phyloP scores from a whole-genome alignment of 2,797 vertebrate genomes.

The Pagetopsis macropterus region DNA sequence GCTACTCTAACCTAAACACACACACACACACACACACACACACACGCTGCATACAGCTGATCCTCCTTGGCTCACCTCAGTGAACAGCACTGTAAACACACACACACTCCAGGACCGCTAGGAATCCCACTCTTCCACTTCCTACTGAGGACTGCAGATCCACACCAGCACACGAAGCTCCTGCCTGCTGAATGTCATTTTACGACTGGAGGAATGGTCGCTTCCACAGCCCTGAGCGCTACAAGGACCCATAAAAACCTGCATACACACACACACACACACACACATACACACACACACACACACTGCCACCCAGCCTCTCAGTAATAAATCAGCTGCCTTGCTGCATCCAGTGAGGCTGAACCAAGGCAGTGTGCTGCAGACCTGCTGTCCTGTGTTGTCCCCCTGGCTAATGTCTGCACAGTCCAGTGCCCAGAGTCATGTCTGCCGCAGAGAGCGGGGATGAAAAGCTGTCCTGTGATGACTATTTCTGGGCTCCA shows the following conservation, averaged over 20 bases:
- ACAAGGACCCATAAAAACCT: conserved; percentile 75
- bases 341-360: conserved; percentile 74
- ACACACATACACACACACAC: background rate
- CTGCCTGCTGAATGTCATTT: conserved; percentile 81
- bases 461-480: conserved; percentile 70
- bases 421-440: conserved; percentile 75
- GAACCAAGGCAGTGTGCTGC: conserved; percentile 66
- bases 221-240: conserved; percentile 62
- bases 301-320: conserved; percentile 69
- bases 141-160: conserved; percentile 71
- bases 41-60: conserved; percentile 64
- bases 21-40: conserved; percentile 29
- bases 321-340: conserved; percentile 81
- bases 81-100: conserved; percentile 58
- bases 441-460: conserved; percentile 73
- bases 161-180: conserved; percentile 68
- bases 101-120: conserved; percentile 61
- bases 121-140: conserved; percentile 60
- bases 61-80: conserved; percentile 71
- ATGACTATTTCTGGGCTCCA: conserved; percentile 74
- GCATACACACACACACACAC: conserved; percentile 10
- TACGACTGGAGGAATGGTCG: conserved; percentile 76
- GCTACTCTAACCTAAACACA: conserved; percentile 69
- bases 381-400: conserved; percentile 76
- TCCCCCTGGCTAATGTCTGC: conserved; percentile 77